phyloP scores from a whole-genome alignment of 2,888 invertebrate genomes.

The Eupeodes luniger region DNA sequence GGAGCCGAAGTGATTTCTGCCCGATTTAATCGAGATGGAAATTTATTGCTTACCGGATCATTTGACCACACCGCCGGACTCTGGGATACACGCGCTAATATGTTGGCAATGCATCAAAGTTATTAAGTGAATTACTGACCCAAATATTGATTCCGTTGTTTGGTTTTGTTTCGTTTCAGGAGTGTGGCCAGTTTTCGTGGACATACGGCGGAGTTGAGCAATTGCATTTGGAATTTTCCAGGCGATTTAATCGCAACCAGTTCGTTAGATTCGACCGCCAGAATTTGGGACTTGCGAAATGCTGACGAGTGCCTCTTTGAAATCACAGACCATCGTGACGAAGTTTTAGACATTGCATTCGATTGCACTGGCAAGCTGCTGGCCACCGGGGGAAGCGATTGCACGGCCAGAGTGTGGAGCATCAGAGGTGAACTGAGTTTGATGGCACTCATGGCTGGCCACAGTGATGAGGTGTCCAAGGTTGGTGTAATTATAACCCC shows the following conservation, averaged over 20 bases:
- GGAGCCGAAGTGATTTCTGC: constrained; percentile 91
- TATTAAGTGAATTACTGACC: not conserved
- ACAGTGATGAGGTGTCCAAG: constrained; percentile 89
- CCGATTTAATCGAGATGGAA: constrained; percentile 89
- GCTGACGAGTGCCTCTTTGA: constrained; percentile 85
- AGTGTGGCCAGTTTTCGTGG: constrained; percentile 86
- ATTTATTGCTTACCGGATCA: constrained; percentile 90
- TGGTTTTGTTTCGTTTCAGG: constrained; percentile 81
- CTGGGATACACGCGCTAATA: constrained; percentile 89
- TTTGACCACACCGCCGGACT: constrained; percentile 91
- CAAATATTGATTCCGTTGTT: constrained; percentile 10
- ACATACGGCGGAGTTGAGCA: constrained; percentile 88
- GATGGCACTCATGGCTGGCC: constrained; percentile 87
- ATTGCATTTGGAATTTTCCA: constrained; percentile 89
- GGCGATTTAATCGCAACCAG: constrained; percentile 88
- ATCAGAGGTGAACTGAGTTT: constrained; percentile 86
- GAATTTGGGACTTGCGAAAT: constrained; percentile 88
- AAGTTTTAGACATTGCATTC: constrained; percentile 91
- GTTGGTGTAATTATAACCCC: constrained; percentile 80
- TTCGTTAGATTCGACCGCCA: constrained; percentile 89
- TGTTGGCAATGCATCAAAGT: constrained; percentile 82
- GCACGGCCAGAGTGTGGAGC: constrained; percentile 90
- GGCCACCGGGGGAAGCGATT: constrained; percentile 91
- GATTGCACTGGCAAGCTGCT: constrained; percentile 90
- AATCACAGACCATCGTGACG: constrained; percentile 87